phyloP scores from a whole-genome alignment of 2,888 invertebrate genomes.

The Macrosoma leucophasiata region DNA sequence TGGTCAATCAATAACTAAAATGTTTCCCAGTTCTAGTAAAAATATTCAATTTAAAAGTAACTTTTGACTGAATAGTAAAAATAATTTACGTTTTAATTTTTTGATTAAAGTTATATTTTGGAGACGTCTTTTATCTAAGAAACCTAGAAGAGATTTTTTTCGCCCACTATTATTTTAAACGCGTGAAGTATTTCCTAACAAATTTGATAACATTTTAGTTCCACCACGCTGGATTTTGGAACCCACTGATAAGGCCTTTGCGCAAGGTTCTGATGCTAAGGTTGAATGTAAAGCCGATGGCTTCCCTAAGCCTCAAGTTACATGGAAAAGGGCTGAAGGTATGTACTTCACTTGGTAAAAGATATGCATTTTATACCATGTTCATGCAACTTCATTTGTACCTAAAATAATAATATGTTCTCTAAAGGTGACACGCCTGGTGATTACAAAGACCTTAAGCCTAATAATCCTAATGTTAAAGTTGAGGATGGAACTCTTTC shows the following conservation, averaged over 20 bases:
- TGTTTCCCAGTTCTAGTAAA: too few species aligned
- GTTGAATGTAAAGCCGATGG: conserved; percentile 98
- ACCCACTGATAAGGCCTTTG: conserved; percentile 96
- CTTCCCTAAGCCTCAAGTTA: conserved; percentile 94
- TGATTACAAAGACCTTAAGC: conserved; percentile 94
- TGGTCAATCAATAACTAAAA: too few species aligned
- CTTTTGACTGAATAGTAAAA: too few species aligned
- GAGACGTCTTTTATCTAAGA: too few species aligned
- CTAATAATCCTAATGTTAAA: conserved; percentile 92
- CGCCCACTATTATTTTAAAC: too few species aligned
- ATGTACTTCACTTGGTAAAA: conserved; percentile 30
- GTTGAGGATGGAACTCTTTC: conserved; percentile 95
- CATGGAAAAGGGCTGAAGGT: conserved; percentile 98
- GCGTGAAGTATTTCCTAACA: too few species aligned
- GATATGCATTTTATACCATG: background rate
- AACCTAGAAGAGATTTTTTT: too few species aligned
- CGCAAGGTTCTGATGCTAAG: conserved; percentile 94
- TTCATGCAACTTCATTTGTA: background rate
- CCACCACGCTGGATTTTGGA: conserved; percentile 97
- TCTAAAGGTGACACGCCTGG: conserved; percentile 92
- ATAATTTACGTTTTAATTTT: too few species aligned
- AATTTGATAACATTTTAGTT: conserved; percentile 81
- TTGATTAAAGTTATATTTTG: too few species aligned
- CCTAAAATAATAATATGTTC: conserved; percentile 21
- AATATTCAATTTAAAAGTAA: too few species aligned